A percentile compares a stretch with the other conserved stretches of the same genome.
Evolutionary conservation across 2,888 invertebrate species (phyloP).

Genomic region (Brachypterus glaber): DNA sequence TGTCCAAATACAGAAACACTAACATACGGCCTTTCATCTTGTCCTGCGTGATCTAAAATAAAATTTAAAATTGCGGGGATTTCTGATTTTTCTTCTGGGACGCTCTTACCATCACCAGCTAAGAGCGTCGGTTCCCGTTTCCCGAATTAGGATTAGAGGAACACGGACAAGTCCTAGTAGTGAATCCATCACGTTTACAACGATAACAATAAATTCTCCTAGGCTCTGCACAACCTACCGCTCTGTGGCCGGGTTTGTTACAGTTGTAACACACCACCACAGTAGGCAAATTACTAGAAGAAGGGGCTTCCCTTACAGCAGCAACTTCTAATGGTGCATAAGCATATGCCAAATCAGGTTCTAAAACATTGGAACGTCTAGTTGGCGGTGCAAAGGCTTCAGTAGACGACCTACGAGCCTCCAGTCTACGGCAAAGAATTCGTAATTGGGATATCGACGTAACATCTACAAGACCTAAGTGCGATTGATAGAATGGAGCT

Average conservation of each 20-base stretch:
- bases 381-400: conserved; percentile 4
- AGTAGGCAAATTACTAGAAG: too few species aligned
- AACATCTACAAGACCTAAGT: too few species aligned
- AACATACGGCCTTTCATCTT: too few species aligned
- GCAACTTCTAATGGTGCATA: background rate
- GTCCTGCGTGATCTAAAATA: background rate
- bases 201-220: conserved; percentile 1
- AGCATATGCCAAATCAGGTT: background rate
- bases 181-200: conserved; percentile 9
- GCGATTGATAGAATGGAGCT: background rate
- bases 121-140: conserved; percentile 10
- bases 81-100: background rate
- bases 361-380: background rate
- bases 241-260: conserved; percentile 10
- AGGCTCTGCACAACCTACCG: conserved; percentile 8
- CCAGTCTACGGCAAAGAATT: conserved; percentile 14
- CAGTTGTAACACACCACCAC: conserved; percentile 7
- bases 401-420: conserved; percentile 11
- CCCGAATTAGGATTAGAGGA: conserved; percentile 4
- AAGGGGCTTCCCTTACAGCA: too few species aligned
- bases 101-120: background rate
- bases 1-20: too few species aligned
- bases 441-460: conserved; percentile 11
- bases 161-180: conserved; percentile 5
- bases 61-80: background rate